Evolutionary conservation across 2,113 vertebrate species (phyloP).

Genomic region (Neofelis nebulosa): DNA sequence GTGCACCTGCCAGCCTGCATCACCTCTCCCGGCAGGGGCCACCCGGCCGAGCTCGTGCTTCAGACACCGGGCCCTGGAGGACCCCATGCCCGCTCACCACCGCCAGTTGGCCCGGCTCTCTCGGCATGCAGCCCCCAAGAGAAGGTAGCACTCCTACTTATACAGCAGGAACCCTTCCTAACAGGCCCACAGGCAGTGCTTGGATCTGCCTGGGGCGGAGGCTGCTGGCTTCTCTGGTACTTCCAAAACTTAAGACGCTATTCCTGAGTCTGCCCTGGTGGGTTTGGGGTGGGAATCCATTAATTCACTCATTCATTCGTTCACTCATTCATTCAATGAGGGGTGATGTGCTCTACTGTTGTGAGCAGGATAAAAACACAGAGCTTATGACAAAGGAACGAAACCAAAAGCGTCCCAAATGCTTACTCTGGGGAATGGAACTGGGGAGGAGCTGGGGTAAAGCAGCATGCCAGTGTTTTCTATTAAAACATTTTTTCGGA

Average conservation of each 20-base stretch:
- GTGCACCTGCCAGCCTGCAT: fast-evolving
- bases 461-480: neutral
- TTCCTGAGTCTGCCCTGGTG: neutral
- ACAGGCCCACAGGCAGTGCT: neutral
- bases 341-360: neutral
- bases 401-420: neutral
- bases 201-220: neutral
- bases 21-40: neutral
- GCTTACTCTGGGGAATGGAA: neutral
- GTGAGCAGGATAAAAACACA: neutral
- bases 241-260: neutral
- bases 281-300: neutral
- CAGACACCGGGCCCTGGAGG: neutral
- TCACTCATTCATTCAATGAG: neutral
- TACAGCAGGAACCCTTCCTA: neutral
- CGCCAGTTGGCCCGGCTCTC: neutral
- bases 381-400: neutral
- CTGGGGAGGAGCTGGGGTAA: neutral
- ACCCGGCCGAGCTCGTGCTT: neutral
- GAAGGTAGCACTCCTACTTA: neutral
- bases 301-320: neutral
- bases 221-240: neutral
- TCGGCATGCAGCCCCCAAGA: neutral
- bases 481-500: neutral
- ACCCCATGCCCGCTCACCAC: fast-evolving